Evolutionary conservation across 2,888 invertebrate genomes (phyloP), one percentile per base, ranked within the genome.

Genomic region (Lasius fuliginosus): DNA sequence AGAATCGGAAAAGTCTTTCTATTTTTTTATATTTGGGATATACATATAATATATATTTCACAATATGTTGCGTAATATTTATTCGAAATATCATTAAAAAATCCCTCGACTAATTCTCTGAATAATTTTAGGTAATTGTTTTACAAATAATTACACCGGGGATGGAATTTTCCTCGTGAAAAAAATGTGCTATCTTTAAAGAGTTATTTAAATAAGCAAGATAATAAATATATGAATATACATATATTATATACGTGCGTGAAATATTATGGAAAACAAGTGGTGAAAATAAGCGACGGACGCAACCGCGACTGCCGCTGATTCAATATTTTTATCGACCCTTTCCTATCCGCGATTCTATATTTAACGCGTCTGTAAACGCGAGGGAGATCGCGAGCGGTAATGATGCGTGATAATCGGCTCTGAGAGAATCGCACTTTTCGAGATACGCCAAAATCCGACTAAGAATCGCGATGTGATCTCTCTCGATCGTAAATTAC

Each of bases 301-400:
- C 6, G n/a, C 40, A 58, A 60, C 18, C 49, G 5, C 11, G n/a
- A 49, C 23, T 36, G 46, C 36, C 49, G 18, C 65, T 76, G 18
- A 76, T 65, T 65, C 6, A 64, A 73, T 49, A 42, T 49, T 76
- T 75, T 65, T 76, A 64, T 76, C 33, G 11, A 36, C 0, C 27
- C 18, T 76, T 76, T 67, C 67, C 42, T 67, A 40, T 49, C 18
- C 23, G 6, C 0, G n/a, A 8, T 65, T 53, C 49, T 76, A 65
- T 76, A 76, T 76, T 76, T 76, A 75, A 75, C 64, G 11, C 18
- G 12, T 62, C 60, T 27, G 3, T n/a, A n/a, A 60, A 60, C 11
- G 18, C 18, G 8, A 49, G 23, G 46, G 36, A 75, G 49, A 30
- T 8, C 62, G 3, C 2, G 23, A 60, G 30, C 33, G 8, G 49